A percentile compares a stretch with the other conserved stretches of the same genome.
phyloP scores from a whole-genome alignment of 1,140 invertebrate genomes.

The Brachionus sp. region DNA sequence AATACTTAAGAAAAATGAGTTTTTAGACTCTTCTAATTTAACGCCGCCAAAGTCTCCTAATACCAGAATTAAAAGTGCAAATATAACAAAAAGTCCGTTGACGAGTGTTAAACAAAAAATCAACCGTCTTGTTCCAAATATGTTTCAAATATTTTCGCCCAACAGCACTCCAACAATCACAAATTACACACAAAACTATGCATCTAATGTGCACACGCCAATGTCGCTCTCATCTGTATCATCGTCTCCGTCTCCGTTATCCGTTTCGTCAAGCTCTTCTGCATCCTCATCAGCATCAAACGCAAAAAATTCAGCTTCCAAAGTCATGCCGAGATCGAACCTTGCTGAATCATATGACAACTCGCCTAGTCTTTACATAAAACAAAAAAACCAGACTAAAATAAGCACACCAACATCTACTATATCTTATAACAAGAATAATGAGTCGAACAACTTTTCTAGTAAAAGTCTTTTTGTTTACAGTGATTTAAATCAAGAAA shows the following conservation, averaged over 20 bases:
- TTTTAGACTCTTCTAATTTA: not conserved
- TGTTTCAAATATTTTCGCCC: constrained; percentile 27
- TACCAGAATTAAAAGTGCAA: not conserved
- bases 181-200: not conserved
- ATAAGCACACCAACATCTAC: constrained; percentile 31
- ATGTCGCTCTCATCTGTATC: not conserved
- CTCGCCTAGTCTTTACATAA: constrained; percentile 1
- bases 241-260: constrained; percentile 32
- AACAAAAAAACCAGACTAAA: not conserved
- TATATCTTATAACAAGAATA: not conserved
- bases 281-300: constrained; percentile 4
- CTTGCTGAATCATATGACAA: not conserved
- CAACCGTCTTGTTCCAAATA: constrained; percentile 26
- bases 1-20: not conserved
- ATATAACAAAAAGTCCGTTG: not conserved
- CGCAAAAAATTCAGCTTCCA: not conserved
- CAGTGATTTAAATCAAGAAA: not conserved
- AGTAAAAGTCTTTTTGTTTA: constrained; percentile 2
- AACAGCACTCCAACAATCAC: constrained; percentile 5
- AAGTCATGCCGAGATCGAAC: not conserved
- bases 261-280: constrained; percentile 18
- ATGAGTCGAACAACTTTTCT: not conserved
- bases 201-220: constrained; percentile 8
- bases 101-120: constrained; percentile 43
- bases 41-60: constrained; percentile 29